A percentile compares a stretch with the other conserved stretches of the same genome.
phyloP scores from a whole-genome alignment of 2,113 vertebrate species.

The Sterrhoptilus dennistouni region DNA sequence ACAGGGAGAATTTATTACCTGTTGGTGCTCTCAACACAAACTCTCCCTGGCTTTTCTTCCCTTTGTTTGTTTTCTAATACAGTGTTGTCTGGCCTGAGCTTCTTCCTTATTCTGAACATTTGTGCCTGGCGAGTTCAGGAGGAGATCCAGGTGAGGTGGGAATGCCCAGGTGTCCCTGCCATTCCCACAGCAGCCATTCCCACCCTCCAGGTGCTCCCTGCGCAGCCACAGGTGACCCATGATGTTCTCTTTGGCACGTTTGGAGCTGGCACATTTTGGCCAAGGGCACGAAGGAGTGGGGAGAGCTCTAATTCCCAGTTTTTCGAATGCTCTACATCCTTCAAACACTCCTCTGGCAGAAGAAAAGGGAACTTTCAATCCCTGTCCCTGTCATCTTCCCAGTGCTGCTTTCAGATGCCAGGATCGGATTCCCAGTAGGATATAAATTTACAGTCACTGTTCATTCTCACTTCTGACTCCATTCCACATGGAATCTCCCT shows the following conservation, averaged over 20 bases:
- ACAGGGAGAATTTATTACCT: conserved; percentile 4
- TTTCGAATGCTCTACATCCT: neutral
- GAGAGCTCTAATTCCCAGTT: neutral
- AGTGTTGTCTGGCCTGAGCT: neutral
- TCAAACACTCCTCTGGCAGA: neutral
- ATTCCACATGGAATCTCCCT: neutral
- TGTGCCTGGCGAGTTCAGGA: neutral
- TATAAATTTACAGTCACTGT: neutral
- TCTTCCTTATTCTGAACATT: neutral
- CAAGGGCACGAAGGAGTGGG: neutral
- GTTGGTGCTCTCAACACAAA: neutral
- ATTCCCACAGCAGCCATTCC: neutral
- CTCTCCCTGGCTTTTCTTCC: neutral
- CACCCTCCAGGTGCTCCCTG: neutral
- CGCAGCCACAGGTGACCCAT: neutral
- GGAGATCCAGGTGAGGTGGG: neutral
- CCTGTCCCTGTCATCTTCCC: neutral
- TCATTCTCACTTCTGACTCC: neutral
- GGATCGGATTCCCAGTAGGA: neutral
- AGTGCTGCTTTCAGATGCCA: neutral
- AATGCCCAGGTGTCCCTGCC: neutral
- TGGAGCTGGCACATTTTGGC: neutral
- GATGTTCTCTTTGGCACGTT: neutral
- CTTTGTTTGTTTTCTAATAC: neutral
- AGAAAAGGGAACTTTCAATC: neutral